Evolutionary conservation across 1,140 invertebrate genomes (phyloP).

Genomic region (Nymphalis io): DNA sequence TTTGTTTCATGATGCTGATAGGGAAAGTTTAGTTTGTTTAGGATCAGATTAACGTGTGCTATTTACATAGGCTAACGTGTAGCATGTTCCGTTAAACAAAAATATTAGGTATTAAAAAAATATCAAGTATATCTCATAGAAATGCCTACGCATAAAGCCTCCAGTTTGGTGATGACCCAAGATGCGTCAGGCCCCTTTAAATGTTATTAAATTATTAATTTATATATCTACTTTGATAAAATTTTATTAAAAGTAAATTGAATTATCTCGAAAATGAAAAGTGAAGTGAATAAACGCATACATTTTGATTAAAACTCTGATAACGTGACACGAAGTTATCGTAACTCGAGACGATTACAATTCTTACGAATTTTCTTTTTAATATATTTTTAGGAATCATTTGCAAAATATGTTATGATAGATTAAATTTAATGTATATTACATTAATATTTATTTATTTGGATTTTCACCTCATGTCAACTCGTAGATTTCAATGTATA

Average conservation of each 20-base stretch:
- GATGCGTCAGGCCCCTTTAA: no score
- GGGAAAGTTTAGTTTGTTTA: neutral
- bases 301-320: conserved; percentile 1
- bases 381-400: neutral
- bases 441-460: no score
- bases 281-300: neutral
- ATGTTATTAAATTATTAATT: neutral
- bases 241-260: neutral
- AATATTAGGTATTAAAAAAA: no score
- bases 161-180: no score
- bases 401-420: neutral
- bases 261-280: neutral
- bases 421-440: no score
- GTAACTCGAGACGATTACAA: conserved; percentile 3
- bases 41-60: neutral
- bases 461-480: no score
- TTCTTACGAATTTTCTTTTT: conserved; percentile 3
- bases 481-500: no score
- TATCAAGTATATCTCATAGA: no score
- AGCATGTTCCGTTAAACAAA: neutral
- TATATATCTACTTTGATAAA: neutral
- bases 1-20: conserved; percentile 4
- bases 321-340: conserved; percentile 1
- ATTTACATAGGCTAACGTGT: neutral
- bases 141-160: no score